Base-by-base conservation (phyloP, 2,888 invertebrate genomes). In the Drosophila atroscutellata region DNA sequence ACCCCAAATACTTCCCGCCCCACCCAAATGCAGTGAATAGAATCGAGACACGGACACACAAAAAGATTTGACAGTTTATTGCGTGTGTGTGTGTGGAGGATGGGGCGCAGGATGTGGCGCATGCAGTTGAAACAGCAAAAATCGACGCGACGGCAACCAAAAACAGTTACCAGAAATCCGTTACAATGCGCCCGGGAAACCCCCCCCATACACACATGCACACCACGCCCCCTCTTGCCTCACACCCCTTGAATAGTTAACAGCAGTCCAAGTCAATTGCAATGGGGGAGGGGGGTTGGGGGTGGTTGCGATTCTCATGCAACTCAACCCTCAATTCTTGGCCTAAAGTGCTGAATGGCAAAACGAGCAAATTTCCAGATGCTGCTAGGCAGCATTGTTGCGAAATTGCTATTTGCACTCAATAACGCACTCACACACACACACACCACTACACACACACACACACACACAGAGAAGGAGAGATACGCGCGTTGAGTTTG, bases 381-480 rank as follows among this genome's bases (percentile, higher is more conserved):
- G 81, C 79, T 80, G 72, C 77, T 86, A 77, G 87, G 80, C 91
- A 86, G 85, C 86, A 89, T 86, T 86, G 85, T 89, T 85, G 89
- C 75, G 84, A 86, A 88, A 91, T 91, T 91, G 92, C 92, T 91
- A 92, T 92, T 91, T 92, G 91, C 91, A 91, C 91, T 91, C 91
- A 91, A 92, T 91, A 91, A 92, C 89, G 83, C 81, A 83, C 80
- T 72, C 74, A 57, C 76, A 70, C 72, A 67, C 74, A 67, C 61
- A 15, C 56, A 32, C 26, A 55, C 37, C 2, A 8, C 8, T 8
- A 37, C 7, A 32, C n/a, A 45, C 47, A 20, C 28, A 15, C 4
- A 15, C 26, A 11, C 6, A 42, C 26, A 36, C 1, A 4, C 15
- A 7, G 13, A 15, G 3, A 20, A 11, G 20, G 28, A 6, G 9